Base-by-base conservation (phyloP, 2,113 vertebrate genomes). In the Cheirogaleus medius region DNA sequence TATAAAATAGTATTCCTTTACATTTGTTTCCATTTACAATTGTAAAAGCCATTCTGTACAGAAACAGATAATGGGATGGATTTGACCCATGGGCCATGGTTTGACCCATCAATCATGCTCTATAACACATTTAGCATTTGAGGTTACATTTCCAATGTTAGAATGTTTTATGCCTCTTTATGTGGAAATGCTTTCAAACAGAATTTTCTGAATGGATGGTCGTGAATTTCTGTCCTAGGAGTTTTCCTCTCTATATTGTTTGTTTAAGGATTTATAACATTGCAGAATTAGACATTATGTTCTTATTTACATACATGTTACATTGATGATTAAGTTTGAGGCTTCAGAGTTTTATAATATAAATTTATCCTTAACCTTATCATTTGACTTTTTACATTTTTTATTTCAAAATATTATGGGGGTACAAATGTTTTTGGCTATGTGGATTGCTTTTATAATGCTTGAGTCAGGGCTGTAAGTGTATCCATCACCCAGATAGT, bases 151-250 rank as follows among this genome's bases (percentile, higher is more conserved):
- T 60, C 68, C 52, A 87, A 71, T 82, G 91, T 84, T 32, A 81
- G 37, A 66, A 29, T 89, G 37, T 84, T 25, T 86, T 66, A 18
- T n/a, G 47, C 49, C 39, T 95, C 15, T 91, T 52, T 78, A 80
- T 94, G 56, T 95, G 63, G 60, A 87, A 84, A 74, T 84, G 93
- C 64, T 84, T 83, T 88, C 47, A 80, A 89, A 52, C 29, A 90
- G 60, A 21, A 90, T 96, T 93, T 93, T 27, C 15, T 93, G 69
- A 94, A 71, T 69, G 56, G 60, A 80, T 2, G 49, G 17, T 87
- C 42, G 42, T 29, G 71, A 91, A 78, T 95, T 93, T 91, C n/a
- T 95, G 47, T 52, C n/a, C 42, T 91, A 71, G 49, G 64, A 64
- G 39, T 93, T 94, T 96, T 39, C 37, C 37, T 97, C 37, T 17